These are phyloP conservation scores for Chamaea fasciata DNA, from an alignment of 2,113 vertebrate genomes.

Conservation along the genomic window DNA sequence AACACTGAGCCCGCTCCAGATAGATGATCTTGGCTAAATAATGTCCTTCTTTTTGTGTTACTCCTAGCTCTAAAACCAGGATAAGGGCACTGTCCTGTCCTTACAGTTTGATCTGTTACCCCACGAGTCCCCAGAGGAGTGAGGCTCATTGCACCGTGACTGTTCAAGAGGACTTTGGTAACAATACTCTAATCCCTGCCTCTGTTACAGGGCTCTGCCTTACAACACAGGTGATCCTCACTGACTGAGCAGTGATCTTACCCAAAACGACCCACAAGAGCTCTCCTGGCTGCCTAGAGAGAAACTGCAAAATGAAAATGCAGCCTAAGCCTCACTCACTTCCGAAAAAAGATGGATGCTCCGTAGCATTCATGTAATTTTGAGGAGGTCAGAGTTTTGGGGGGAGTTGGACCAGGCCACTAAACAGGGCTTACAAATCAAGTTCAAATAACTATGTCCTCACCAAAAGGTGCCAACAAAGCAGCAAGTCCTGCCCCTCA, in stretches of 20 bases:
- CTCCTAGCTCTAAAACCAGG: not conserved
- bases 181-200: not conserved
- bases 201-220: not conserved
- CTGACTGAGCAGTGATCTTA: not conserved
- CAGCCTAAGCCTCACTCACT: not conserved
- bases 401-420: not conserved
- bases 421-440: not conserved
- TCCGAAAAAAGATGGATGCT: not conserved
- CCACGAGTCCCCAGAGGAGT: not conserved
- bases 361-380: not conserved
- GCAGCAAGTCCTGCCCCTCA: not conserved
- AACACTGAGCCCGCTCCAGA: not conserved
- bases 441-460: not conserved
- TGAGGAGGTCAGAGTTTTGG: not conserved
- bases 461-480: not conserved
- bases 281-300: not conserved
- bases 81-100: not conserved
- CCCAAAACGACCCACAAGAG: fast-evolving
- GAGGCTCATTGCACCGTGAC: not conserved
- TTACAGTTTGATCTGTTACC: not conserved
- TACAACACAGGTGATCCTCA: not conserved
- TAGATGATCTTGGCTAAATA: not conserved
- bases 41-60: not conserved
- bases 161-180: not conserved
- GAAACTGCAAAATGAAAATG: not conserved